Conservation (phyloP, 2,113 vertebrate genomes). For the Sterrhoptilus dennistouni region DNA sequence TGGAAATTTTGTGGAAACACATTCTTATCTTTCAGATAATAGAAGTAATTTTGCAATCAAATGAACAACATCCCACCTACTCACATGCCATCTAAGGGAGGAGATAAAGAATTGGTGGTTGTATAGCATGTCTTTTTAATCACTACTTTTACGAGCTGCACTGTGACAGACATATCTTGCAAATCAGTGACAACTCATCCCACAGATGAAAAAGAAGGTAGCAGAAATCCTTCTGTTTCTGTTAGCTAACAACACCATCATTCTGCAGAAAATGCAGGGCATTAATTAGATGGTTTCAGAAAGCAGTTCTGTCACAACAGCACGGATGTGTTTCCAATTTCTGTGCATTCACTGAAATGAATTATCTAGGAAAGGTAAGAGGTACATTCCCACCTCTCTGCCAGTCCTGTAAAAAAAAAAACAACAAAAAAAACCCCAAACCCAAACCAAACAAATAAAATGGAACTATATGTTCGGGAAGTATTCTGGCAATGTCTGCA, state of each 20-base stretch:
- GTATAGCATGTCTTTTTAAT: not conserved
- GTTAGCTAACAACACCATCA: conserved; percentile 42
- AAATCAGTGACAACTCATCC: conserved; percentile 40
- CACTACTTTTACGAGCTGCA: not conserved
- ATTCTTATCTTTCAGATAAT: not conserved
- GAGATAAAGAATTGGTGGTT: not conserved
- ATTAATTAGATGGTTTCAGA: conserved; percentile 75
- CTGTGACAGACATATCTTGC: not conserved
- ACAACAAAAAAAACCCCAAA: too few relatives aligned
- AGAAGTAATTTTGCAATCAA: conserved; percentile 11
- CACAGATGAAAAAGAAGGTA: conserved; percentile 34
- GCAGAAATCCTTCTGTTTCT: conserved; percentile 25
- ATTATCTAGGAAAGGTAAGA: conserved; percentile 43
- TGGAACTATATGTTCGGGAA: conserved; percentile 16
- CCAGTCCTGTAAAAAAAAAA: not conserved
- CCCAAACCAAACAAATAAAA: not conserved
- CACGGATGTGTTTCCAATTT: conserved; percentile 52
- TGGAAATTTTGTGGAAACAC: not conserved
- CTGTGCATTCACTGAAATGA: conserved; percentile 38
- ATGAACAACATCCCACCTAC: not conserved
- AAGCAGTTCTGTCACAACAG: conserved; percentile 70
- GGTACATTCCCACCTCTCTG: not conserved
- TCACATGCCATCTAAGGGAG: not conserved
- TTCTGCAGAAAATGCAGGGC: conserved; percentile 51
- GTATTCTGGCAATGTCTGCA: conserved; percentile 12